Percentiles rank a stretch among this genome's conserved stretches.
Conservation (phyloP, 2,888 invertebrate species). For the Eupithecia dodoneata region DNA sequence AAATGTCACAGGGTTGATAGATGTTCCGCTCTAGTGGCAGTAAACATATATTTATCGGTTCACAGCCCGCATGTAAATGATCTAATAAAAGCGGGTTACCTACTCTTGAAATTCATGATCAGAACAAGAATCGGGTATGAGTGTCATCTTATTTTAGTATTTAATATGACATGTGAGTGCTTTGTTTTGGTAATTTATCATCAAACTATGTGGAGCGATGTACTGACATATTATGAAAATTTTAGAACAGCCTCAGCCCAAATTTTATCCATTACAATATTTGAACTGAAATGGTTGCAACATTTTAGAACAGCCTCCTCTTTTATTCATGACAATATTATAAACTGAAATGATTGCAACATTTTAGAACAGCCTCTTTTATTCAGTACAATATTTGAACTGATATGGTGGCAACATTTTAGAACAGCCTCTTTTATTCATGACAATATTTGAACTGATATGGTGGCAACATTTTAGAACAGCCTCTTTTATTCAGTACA, state of each 20-base stretch:
- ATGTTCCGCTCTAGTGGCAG: slow-evolving; percentile 40
- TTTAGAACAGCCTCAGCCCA: background rate
- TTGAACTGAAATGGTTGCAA: too few relatives aligned
- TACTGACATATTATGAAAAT: background rate
- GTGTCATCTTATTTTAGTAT: background rate
- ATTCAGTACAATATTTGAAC: too few relatives aligned
- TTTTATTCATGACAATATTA: too few relatives aligned
- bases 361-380: too few relatives aligned
- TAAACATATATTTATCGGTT: slow-evolving; percentile 36
- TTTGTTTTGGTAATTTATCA: background rate
- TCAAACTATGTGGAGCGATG: background rate
- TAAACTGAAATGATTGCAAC: too few relatives aligned
- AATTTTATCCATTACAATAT: too few relatives aligned
- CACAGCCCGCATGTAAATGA: slow-evolving; percentile 38
- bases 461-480: too few relatives aligned
- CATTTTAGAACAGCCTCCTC: too few relatives aligned
- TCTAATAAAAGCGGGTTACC: slow-evolving; percentile 22
- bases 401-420: too few relatives aligned
- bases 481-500: too few relatives aligned
- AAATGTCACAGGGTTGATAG: slow-evolving; percentile 38
- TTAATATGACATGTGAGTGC: background rate
- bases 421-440: too few relatives aligned
- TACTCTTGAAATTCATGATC: slow-evolving; percentile 21
- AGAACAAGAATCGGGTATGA: slow-evolving; percentile 9
- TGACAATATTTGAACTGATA: too few relatives aligned